A percentile compares a stretch with the other conserved stretches of the same genome.
These are phyloP conservation scores for Orthosia gothica DNA, from an alignment of 2,888 invertebrate genomes.

Conservation along the genomic window DNA sequence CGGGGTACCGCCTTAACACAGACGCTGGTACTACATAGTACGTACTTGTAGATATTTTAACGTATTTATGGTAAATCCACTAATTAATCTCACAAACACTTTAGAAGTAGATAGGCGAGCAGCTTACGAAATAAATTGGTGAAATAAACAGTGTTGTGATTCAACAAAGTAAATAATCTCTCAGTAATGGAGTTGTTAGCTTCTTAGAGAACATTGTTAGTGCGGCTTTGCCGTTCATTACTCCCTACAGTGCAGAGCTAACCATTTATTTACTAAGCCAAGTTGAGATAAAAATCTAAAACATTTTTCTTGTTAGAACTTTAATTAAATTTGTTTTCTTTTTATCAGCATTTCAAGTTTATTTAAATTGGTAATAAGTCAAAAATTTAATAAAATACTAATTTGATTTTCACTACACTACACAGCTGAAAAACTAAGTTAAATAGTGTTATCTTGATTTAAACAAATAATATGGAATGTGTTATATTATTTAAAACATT, in stretches of 20 bases:
- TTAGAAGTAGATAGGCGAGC: slow-evolving; percentile 60
- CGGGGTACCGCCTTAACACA: too few species aligned
- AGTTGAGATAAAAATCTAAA: slow-evolving; percentile 2
- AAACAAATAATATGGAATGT: not conserved
- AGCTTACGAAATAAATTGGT: slow-evolving; percentile 64
- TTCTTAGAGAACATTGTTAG: slow-evolving; percentile 66
- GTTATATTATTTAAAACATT: not conserved
- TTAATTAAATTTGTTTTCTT: not conserved
- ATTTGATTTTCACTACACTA: too few species aligned
- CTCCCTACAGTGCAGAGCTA: slow-evolving; percentile 27
- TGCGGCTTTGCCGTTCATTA: slow-evolving; percentile 62
- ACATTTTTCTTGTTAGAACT: not conserved
- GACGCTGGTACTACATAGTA: not conserved
- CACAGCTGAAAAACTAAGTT: not conserved
- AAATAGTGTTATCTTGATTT: not conserved
- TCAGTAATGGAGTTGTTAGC: slow-evolving; percentile 67
- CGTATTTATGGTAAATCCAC: slow-evolving; percentile 11
- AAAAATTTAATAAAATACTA: not conserved
- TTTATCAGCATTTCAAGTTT: not conserved
- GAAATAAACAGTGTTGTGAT: slow-evolving; percentile 65
- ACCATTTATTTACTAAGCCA: slow-evolving; percentile 18
- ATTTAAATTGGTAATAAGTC: too few species aligned
- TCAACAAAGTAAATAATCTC: slow-evolving; percentile 70
- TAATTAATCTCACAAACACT: slow-evolving; percentile 62
- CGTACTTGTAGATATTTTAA: not conserved